Conservation (phyloP, 2,888 invertebrate genomes). For the Petrolisthes manimaculis region DNA sequence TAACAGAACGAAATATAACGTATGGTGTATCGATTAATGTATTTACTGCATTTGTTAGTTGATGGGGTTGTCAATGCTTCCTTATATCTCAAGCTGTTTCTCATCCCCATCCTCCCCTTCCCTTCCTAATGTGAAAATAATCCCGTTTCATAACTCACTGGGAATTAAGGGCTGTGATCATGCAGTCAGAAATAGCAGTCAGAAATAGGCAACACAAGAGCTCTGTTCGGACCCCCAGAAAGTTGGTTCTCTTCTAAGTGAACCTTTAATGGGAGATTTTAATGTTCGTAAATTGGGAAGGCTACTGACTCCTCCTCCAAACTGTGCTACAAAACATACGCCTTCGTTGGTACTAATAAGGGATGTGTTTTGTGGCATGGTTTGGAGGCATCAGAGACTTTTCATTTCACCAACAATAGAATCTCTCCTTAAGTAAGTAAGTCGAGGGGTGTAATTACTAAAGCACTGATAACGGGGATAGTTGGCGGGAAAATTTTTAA, state of each 20-base stretch:
- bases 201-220: conserved; percentile 8
- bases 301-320: too few species aligned
- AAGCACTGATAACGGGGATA: conserved; percentile 20
- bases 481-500: conserved; percentile 21
- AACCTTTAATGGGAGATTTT: too few species aligned
- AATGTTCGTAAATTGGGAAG: not conserved
- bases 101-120: not conserved
- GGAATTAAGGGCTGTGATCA: conserved; percentile 20
- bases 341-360: not conserved
- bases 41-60: too few species aligned
- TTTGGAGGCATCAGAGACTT: too few species aligned
- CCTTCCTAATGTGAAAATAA: not conserved
- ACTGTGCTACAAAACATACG: too few species aligned
- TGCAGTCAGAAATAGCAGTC: conserved; percentile 27
- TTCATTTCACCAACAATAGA: too few species aligned
- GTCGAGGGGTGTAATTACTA: conserved; percentile 11
- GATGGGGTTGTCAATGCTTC: too few species aligned
- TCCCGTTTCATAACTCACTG: conserved; percentile 28
- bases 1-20: too few species aligned
- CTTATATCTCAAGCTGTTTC: too few species aligned
- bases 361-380: not conserved
- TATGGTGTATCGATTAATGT: too few species aligned
- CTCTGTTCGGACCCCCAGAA: not conserved
- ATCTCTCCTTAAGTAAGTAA: not conserved
- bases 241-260: too few species aligned